Conservation (phyloP, 2,797 vertebrate species). For the Acanthurus tractus region DNA sequence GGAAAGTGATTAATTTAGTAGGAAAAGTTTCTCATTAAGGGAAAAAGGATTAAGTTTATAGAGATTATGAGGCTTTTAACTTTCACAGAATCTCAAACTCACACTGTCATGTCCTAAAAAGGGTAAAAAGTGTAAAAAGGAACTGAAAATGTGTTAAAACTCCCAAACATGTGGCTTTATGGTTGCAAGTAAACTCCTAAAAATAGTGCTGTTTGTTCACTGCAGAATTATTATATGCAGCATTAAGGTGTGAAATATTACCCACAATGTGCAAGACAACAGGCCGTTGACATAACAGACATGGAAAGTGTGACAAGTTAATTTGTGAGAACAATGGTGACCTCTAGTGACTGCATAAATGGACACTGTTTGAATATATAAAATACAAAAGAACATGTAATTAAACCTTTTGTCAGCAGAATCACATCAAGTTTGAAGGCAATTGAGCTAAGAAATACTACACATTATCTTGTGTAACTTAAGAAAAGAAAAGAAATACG, state of each 20-base stretch:
- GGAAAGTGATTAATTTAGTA: not conserved
- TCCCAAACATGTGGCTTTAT: not conserved
- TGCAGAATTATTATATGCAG: conserved; percentile 11
- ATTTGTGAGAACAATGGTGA: conserved; percentile 45
- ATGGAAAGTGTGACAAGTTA: not conserved
- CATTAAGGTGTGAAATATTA: conserved; percentile 43
- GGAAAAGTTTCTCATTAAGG: conserved; percentile 1
- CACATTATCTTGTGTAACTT: not conserved
- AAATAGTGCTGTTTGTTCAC: conserved; percentile 12
- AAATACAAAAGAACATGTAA: not conserved
- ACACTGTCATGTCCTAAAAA: not conserved
- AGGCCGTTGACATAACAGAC: conserved; percentile 24
- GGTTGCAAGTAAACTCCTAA: conserved; percentile 20
- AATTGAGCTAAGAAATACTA: not conserved
- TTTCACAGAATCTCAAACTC: not conserved
- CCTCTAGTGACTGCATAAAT: conserved; percentile 45
- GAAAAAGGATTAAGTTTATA: not conserved
- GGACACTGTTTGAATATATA: not conserved
- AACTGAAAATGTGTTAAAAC: conserved; percentile 2
- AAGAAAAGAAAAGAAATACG: not conserved
- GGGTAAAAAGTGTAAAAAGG: conserved; percentile 14
- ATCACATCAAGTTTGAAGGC: not conserved
- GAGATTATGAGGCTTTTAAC: not conserved
- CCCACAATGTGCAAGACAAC: conserved; percentile 19
- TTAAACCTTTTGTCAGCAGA: not conserved